Evolutionary conservation across 2,888 invertebrate genomes (phyloP).

Genomic region (Lathronympha strigana): DNA sequence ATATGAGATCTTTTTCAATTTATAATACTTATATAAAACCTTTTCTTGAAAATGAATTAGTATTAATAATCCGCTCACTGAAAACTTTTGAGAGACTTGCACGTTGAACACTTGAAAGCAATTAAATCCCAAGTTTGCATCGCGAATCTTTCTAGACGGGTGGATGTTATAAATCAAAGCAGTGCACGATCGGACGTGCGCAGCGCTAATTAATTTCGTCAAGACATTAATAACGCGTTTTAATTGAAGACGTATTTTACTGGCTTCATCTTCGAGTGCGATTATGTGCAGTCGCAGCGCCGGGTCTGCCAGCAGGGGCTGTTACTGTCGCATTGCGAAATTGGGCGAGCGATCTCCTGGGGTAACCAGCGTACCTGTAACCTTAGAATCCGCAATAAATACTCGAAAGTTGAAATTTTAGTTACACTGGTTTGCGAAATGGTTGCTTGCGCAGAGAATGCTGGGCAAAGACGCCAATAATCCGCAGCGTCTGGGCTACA

Average conservation of each 20-base stretch:
- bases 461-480: constrained; percentile 14
- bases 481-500: constrained; percentile 20
- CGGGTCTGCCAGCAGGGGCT: constrained; percentile 21
- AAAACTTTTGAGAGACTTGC: constrained; percentile 9
- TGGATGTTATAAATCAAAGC: constrained; percentile 57
- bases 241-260: constrained; percentile 60
- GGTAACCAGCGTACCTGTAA: not conserved
- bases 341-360: not conserved
- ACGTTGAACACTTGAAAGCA: constrained; percentile 15
- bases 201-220: constrained; percentile 63
- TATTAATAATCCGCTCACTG: not conserved
- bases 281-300: constrained; percentile 50
- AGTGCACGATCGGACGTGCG: constrained; percentile 57
- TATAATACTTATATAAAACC: too few species aligned
- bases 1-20: too few species aligned
- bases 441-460: not conserved
- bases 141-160: constrained; percentile 50
- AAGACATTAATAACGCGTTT: constrained; percentile 63
- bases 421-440: not conserved
- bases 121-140: constrained; percentile 43
- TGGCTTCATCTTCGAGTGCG: constrained; percentile 58
- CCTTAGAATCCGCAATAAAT: not conserved
- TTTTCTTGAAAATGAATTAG: not conserved
- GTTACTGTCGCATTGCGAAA: not conserved
- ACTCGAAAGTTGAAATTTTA: not conserved